Base-by-base conservation (phyloP, 2,797 vertebrate species). In the Pagetopsis macropterus region DNA sequence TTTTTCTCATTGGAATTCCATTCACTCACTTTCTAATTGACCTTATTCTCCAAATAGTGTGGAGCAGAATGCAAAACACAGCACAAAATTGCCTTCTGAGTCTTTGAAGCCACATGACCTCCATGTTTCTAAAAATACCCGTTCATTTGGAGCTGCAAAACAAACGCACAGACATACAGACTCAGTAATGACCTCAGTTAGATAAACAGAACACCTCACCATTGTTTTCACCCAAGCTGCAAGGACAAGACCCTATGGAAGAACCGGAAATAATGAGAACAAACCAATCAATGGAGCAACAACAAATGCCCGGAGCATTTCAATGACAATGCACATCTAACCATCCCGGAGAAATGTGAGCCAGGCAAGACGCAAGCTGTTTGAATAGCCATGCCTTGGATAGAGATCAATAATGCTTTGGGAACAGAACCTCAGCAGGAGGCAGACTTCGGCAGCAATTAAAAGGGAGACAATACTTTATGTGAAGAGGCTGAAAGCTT, bases 1-100 rank as follows among this genome's bases (percentile, higher is more conserved):
- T 74, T 63, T 63, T 31, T 56, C 62, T 84, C 77, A 80, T 89
- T 75, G 81, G 50, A 81, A 91, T 90, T 88, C 81, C 66, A 78
- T 77, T 90, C 81, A 84, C 60, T 90, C 75, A 51, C 72, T 65
- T 82, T 79, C 65, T 89, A 85, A 90, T 88, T 84, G 81, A 70
- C 81, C 83, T 80, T 81, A 87, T 73, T 89, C 82, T 90, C 75
- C 87, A 92, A 84, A 89, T 82, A 82, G 83, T 83, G 62, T 7
- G 14, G 65, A 57, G 52, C 41, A 21, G 46, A 81, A 83, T 75
- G 74, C 58, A 86, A 77, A 84, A 57, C 45, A 12, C 1, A 46
- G 50, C 45, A 44, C 16, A 70, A 72, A 65, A 70, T 80, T 78
- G 50, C 49, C 59, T 75, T 71, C 65, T 17, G 72, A 31, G 66